A percentile compares a stretch with the other conserved stretches of the same genome.
These are phyloP conservation scores for Serranus cabrilla DNA, from an alignment of 2,797 vertebrate species.

Conservation along the genomic window DNA sequence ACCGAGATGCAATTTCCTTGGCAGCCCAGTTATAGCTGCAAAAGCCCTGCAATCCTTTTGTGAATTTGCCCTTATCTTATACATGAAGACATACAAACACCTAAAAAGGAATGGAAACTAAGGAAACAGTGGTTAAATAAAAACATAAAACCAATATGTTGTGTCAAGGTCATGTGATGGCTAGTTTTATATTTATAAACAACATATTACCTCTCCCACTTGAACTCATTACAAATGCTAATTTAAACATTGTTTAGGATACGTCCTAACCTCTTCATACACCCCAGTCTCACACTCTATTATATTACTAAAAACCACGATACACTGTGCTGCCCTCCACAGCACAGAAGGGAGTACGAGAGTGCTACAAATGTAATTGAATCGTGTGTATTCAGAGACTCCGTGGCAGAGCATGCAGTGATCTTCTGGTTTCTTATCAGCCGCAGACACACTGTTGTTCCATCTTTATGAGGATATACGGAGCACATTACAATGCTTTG, in stretches of 20 bases:
- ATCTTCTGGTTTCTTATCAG: slow-evolving; percentile 3
- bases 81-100: background rate
- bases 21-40: too few relatives aligned
- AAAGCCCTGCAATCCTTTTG: too few relatives aligned
- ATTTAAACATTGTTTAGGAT: background rate
- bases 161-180: too few relatives aligned
- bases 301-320: background rate
- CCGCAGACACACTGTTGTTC: background rate
- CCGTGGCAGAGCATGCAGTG: background rate
- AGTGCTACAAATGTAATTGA: background rate
- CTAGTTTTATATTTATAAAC: too few relatives aligned
- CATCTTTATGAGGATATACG: background rate
- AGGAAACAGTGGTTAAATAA: too few relatives aligned
- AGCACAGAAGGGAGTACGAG: too few relatives aligned
- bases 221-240: background rate
- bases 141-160: too few relatives aligned
- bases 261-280: background rate
- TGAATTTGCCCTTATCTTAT: too few relatives aligned
- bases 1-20: too few relatives aligned
- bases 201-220: background rate
- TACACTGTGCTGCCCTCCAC: background rate
- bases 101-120: background rate
- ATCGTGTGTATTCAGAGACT: background rate
- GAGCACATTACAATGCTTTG: slow-evolving; percentile 5
- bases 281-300: background rate